Percentiles rank a stretch among this genome's conserved stretches.
These are phyloP conservation scores for Embidobia sp. DNA, from an alignment of 2,888 invertebrate species.

Conservation along the genomic window DNA sequence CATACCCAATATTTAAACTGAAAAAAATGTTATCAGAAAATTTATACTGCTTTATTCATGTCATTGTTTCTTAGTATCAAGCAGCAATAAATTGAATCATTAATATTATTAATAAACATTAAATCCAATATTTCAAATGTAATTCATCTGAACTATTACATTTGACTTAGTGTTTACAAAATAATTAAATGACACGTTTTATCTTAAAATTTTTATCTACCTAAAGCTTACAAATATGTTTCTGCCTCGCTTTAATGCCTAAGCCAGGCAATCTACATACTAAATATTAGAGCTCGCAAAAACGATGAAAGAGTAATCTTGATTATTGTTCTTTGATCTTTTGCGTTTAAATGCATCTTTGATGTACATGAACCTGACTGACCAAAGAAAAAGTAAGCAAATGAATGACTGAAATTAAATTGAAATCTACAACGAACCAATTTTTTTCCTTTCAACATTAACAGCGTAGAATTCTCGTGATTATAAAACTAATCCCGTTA, in stretches of 20 bases:
- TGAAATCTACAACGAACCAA: slow-evolving; percentile 23
- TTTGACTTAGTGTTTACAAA: too few species aligned
- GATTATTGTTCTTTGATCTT: slow-evolving; percentile 59
- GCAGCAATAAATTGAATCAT: too few species aligned
- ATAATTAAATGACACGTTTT: too few species aligned
- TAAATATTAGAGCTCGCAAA: slow-evolving; percentile 41
- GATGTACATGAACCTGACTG: slow-evolving; percentile 10
- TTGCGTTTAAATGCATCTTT: slow-evolving; percentile 44
- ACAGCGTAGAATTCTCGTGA: too few species aligned
- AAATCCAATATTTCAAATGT: too few species aligned
- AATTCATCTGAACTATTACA: too few species aligned
- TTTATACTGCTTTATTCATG: too few species aligned
- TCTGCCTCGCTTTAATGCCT: slow-evolving; percentile 20
- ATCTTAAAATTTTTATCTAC: slow-evolving; percentile 8
- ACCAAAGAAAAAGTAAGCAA: slow-evolving; percentile 29
- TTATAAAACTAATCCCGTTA: too few species aligned
- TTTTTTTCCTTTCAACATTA: slow-evolving; percentile 5
- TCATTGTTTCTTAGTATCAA: too few species aligned
- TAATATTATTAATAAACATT: too few species aligned
- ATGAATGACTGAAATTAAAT: slow-evolving; percentile 29
- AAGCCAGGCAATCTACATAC: slow-evolving; percentile 41
- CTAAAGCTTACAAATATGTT: slow-evolving; percentile 10
- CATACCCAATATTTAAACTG: too few species aligned
- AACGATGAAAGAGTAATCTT: slow-evolving; percentile 49
- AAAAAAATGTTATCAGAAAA: too few species aligned